Conservation (phyloP, 2,113 vertebrate genomes). For the Macroglossus sobrinus region DNA sequence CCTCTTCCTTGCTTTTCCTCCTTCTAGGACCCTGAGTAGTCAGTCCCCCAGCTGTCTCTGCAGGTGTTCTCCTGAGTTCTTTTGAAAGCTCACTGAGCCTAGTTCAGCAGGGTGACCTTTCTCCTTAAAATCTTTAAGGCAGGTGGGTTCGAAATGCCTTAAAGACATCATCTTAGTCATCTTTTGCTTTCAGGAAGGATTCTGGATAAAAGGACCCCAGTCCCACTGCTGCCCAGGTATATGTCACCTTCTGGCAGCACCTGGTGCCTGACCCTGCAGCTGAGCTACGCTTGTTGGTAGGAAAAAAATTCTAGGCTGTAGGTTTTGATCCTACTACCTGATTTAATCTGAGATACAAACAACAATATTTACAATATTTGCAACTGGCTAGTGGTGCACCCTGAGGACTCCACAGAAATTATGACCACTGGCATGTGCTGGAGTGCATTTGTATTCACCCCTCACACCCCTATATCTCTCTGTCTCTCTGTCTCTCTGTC, state of each 20-base stretch:
- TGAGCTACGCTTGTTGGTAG: no score
- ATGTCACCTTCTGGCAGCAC: background rate
- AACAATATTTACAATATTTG: rapidly evolving
- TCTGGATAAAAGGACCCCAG: background rate
- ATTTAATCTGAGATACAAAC: background rate
- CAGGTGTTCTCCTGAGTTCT: background rate
- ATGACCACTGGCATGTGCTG: background rate
- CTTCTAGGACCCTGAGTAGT: background rate
- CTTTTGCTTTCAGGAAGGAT: background rate
- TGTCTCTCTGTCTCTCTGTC: background rate
- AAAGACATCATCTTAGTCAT: background rate
- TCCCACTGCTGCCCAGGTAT: rapidly evolving
- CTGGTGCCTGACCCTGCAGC: background rate
- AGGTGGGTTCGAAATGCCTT: background rate
- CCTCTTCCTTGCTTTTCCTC: background rate
- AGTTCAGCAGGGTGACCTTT: background rate
- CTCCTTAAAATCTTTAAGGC: background rate
- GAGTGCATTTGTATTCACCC: rapidly evolving
- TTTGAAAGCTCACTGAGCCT: background rate
- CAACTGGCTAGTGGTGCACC: rapidly evolving
- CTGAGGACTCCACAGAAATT: background rate
- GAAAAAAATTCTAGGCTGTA: background rate
- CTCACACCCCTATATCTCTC: background rate
- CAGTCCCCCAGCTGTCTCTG: rapidly evolving
- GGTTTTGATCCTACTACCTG: background rate